Base-by-base conservation (phyloP, 2,797 vertebrate genomes). In the Eremophila alpestris region DNA sequence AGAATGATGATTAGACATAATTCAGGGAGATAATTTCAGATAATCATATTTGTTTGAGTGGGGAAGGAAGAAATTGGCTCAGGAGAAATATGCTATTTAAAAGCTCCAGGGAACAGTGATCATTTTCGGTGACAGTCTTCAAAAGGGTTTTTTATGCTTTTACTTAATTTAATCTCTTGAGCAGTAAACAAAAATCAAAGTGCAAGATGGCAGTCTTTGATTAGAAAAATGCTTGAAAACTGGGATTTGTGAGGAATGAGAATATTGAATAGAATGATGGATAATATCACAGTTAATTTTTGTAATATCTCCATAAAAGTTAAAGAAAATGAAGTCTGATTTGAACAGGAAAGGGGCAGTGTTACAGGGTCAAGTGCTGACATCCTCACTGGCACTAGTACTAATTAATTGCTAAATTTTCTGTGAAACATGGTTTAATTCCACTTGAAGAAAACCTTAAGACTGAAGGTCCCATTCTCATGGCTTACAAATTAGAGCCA, bases 1-100 rank as follows among this genome's bases (percentile, higher is more conserved):
- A 87, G 95, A 93, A 87, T 77, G 64, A 83, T 90, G 93, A 96
- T 95, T 94, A 93, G 79, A 75, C 55, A 58, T 93, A 94, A 95
- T 95, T 95, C 90, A 70, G 90, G 88, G 79, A 81, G 91, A 68
- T 94, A 88, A 93, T 96, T 97, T 96, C 87, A 94, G 63, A 95
- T 96, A 94, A 91, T 94, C 86, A 63, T 59, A 86, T 97, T 96
- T 96, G 85, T 95, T 84, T 85, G 65, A 82, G 63, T 68, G 69
- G 55, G 34, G 69, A 73, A 95, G 70, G 85, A 96, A 87, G 92
- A 91, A 84, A 96, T 52, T 81, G 77, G 68, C 87, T 95, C 45
- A 40, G 91, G 65, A 95, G 73, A 81, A 92, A 94, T 54, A 78
- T 1, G 13, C 49, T n/a, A 23, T 60, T 95, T 81, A 71, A 96